Base-by-base conservation (phyloP, 1,140 invertebrate species). In the Parapsyche elsis region DNA sequence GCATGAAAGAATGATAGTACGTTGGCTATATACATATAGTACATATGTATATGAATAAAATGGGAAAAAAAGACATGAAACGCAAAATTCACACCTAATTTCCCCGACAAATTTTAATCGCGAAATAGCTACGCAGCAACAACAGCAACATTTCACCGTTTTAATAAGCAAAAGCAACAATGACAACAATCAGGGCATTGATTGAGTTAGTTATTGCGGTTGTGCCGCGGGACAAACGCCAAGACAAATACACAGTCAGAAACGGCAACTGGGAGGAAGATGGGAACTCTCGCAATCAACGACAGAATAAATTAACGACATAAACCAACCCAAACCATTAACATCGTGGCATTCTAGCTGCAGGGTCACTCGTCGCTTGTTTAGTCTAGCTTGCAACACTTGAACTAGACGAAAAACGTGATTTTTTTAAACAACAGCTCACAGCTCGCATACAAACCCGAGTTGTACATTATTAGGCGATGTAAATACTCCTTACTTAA, bases 151-250 rank as follows among this genome's bases (percentile, higher is more conserved):
- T 53, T 53, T 53, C 16, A 10, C 16, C 24, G 12, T 26, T 30
- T 57, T 26, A 57, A 57, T 75, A 24, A 57, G n/a, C 73, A n/a
- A 75, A 75, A 75, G 23, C 46, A 57, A 75, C 73, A 44, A 75
- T 24, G 73, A 75, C 38, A 75, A 75, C 73, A 75, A 75, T 75
- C 49, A 49, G 45, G 23, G 24, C 73, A 75, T 74, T 74, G 71
- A 75, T 75, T 75, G 73, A 46, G 46, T 75, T 75, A 75, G 73
- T 23, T 45, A 71, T 71, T 71, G 26, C 16, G 16, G 49, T 14
- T 12, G 10, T 44, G 70, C 73, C 46, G 45, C 7, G 23, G 49
- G 21, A 67, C 64, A 26, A 67, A 26, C 24, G 23, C 9, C 23
- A 49, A 16, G 46, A 57, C 44, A 24, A 75, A 26, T 26, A 30